Conservation (phyloP, 2,797 vertebrate genomes). For the Coregonus ussuriensis region DNA sequence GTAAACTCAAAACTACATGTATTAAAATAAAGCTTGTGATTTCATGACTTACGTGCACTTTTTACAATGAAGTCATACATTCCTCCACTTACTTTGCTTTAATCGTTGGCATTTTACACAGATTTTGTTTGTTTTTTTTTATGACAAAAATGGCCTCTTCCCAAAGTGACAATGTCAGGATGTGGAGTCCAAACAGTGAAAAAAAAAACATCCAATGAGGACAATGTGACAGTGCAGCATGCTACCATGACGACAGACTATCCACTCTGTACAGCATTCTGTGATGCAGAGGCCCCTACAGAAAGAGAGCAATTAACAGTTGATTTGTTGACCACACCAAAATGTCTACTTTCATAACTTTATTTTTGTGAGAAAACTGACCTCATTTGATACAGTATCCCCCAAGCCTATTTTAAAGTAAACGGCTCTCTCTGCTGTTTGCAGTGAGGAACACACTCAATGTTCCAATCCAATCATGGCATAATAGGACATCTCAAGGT, state of each 20-base stretch:
- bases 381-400: not conserved
- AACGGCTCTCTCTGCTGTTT: constrained; percentile 19
- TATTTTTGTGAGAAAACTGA: no score
- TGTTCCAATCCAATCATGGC: no score
- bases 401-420: not conserved
- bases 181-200: not conserved
- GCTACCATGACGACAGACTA: constrained; percentile 12
- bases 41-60: constrained; percentile 16
- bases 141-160: not conserved
- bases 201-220: constrained; percentile 11
- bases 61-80: constrained; percentile 24
- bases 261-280: constrained; percentile 36
- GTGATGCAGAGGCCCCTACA: constrained; percentile 44
- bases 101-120: not conserved
- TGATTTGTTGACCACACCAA: not conserved
- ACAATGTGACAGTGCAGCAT: not conserved
- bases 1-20: constrained; percentile 12
- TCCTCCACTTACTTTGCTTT: not conserved
- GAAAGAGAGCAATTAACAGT: not conserved
- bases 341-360: not conserved
- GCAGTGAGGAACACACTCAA: not conserved
- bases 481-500: not conserved
- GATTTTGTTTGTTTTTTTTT: no score
- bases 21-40: constrained; percentile 46
- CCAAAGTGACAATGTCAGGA: not conserved